Evolutionary conservation across 2,113 vertebrate genomes (phyloP), one percentile per base, ranked within the genome.

Genomic region (Eonycteris spelaea): DNA sequence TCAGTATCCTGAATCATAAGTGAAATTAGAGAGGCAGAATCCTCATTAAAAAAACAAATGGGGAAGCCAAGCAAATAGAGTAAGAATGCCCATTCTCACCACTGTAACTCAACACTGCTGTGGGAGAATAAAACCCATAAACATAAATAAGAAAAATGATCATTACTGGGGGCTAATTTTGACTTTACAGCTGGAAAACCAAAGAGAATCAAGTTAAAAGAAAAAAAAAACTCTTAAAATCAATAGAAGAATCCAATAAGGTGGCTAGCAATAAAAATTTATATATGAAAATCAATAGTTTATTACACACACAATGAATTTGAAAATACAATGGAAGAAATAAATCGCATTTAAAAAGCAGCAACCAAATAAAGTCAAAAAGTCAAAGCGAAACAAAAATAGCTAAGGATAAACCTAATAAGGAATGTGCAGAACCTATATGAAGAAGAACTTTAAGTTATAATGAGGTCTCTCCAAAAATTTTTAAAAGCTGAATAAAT

Each of bases 261-360:
- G 51, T 67, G 16, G 28, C 74, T 57, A 83, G 40, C 90, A 79
- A 67, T 94, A 94, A 92, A 96, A 95, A 93, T 68, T 6, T 33
- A 63, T 70, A 82, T 28, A 61, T 86, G 33, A 95, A 96, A 97
- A 91, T 96, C 93, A 94, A 68, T 96, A 94, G 24, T 67, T 88
- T 78, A 59, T 55, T 92, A 95, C 40, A 51, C 16, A 90, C 43
- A 53, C 77, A 95, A 94, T 79, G 63, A 48, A 94, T 71, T 90
- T 92, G 57, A 94, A 97, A 95, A 97, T 85, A 88, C 57, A 94
- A 86, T 88, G 75, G 80, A 94, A 96, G 53, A 90, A 57, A 89
- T 89, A 96, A 94, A 68, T 70, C 38, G 55, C n/a, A 63, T 74
- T 96, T 95, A 35, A 86, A 95, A 91, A 88, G 11, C 38, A 86